These are phyloP conservation scores for Hydriomena furcata DNA, from an alignment of 2,888 invertebrate species.

Conservation along the genomic window DNA sequence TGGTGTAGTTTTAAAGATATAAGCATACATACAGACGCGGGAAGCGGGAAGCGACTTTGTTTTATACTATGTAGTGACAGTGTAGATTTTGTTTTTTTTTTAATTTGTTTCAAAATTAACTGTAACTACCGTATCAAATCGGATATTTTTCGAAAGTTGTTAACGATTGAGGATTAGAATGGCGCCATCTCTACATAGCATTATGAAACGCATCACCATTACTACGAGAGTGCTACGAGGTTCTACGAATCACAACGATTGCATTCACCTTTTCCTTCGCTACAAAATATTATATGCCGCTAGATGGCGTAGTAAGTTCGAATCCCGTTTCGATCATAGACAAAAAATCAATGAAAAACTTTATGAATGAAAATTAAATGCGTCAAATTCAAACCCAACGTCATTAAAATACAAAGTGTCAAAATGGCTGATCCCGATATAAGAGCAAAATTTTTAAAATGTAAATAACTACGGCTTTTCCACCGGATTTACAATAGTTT, in stretches of 20 bases:
- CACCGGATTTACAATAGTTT: slow-evolving; percentile 25
- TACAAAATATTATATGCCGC: slow-evolving; percentile 15
- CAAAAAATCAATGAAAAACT: no score
- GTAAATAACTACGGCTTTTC: slow-evolving; percentile 42
- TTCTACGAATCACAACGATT: slow-evolving; percentile 2
- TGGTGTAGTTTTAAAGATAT: no score
- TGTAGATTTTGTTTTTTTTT: no score
- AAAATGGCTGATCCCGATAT: slow-evolving; percentile 48
- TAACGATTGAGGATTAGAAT: no score
- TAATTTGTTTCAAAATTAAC: no score
- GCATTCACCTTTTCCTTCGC: neutral
- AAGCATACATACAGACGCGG: no score
- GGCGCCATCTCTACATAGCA: slow-evolving; percentile 17
- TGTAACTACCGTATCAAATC: no score
- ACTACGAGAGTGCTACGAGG: slow-evolving; percentile 3
- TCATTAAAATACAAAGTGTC: slow-evolving; percentile 28
- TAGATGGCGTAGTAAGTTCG: slow-evolving; percentile 33
- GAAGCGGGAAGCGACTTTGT: no score
- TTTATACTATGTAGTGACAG: no score
- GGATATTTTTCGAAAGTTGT: no score
- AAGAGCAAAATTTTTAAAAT: slow-evolving; percentile 47
- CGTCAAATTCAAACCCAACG: slow-evolving; percentile 43
- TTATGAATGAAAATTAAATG: slow-evolving; percentile 18
- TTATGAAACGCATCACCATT: slow-evolving; percentile 1
- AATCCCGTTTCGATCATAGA: neutral